Evolutionary conservation across 2,888 invertebrate genomes (phyloP), one percentile per base, ranked within the genome.

Genomic region (Sarcophaga carnaria): DNA sequence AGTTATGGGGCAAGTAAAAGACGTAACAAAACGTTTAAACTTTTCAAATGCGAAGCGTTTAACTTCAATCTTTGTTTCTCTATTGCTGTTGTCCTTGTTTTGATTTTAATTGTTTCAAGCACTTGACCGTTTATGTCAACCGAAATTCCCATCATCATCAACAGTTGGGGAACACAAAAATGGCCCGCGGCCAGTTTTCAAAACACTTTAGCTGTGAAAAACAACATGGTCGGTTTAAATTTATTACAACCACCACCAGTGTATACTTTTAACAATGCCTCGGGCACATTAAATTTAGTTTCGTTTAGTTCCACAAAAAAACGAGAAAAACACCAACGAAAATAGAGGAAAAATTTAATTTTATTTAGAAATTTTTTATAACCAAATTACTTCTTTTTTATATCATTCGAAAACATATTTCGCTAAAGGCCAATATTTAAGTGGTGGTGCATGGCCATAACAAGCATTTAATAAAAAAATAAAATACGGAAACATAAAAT

Each of bases 181-280:
- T n/a, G 54, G 75, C 70, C 49, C 45, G n/a, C 3, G 63, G 81
- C 45, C 17, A 76, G 10, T 67, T 67, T 59, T 25, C 45, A 54
- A 74, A 80, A 74, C 80, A 74, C 67, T 81, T 60, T 22, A 82
- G 70, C 70, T 76, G 75, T 76, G 75, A 75, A 81, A 63, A 69
- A 49, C 27, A 80, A 75, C 47, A 80, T 49, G 60, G 45, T 25
- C 45, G 0, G 45, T 17, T 47, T 63, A 49, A 63, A 49, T 47
- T 75, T 37, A 47, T 25, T 47, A 63, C 17, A 49, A 59, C 25
- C n/a, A 49, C 11, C 45, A 69, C 11, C 22, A 69, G 54, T 54
- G 54, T 54, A 14, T 54, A 54, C 54, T 54, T 54, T 54, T 54
- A 1, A 37, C 17, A 17, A 14, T 14, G 54, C 17, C 4, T 54